Conservation (phyloP, 2,797 vertebrate genomes). For the Helostoma temminkii region DNA sequence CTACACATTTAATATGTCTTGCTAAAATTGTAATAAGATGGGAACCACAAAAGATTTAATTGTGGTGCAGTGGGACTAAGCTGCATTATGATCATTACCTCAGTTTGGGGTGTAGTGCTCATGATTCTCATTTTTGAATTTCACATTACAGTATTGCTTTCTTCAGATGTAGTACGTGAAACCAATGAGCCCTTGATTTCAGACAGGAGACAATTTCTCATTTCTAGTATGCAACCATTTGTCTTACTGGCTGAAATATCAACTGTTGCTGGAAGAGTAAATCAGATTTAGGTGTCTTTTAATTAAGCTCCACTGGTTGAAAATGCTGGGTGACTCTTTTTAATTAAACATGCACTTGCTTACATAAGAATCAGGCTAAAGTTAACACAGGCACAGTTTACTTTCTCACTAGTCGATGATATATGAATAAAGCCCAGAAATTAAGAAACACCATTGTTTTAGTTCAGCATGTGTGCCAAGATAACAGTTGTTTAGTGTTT, state of each 20-base stretch:
- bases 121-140: not conserved
- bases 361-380: not conserved
- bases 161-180: too few relatives aligned
- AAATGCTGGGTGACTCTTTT: too few relatives aligned
- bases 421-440: not conserved
- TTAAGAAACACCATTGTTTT: not conserved
- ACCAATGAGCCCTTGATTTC: too few relatives aligned
- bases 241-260: too few relatives aligned
- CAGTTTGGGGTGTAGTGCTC: not conserved
- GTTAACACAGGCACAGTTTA: not conserved
- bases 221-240: too few relatives aligned
- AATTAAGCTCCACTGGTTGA: too few relatives aligned
- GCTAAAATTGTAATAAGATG: slow-evolving; percentile 3
- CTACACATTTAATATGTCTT: not conserved
- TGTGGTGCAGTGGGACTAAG: not conserved
- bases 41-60: not conserved
- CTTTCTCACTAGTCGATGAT: too few relatives aligned
- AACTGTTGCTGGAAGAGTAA: too few relatives aligned
- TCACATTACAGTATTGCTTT: not conserved
- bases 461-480: not conserved
- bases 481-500: too few relatives aligned
- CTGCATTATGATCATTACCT: not conserved
- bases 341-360: not conserved
- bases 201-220: too few relatives aligned
- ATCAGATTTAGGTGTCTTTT: too few relatives aligned